Evolutionary conservation across 2,888 invertebrate genomes (phyloP), one percentile per base, ranked within the genome.

Genomic region (Parelbella ahira): DNA sequence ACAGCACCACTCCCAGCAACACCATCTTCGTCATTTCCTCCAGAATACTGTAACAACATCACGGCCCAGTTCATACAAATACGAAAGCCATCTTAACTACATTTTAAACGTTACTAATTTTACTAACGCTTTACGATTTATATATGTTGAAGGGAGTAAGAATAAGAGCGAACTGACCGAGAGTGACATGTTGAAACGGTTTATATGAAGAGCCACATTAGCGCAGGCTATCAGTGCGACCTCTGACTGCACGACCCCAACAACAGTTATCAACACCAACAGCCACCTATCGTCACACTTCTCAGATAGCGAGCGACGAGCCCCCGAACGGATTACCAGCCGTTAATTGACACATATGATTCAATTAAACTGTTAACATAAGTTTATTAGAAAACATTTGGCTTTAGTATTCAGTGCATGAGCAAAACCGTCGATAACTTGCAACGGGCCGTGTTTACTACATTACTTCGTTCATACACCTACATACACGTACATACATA

Each of bases 1-100:
- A 88, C 44, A 88, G 56, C 57, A 87, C 76, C 21, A 88, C 69
- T 37, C 86, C 87, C 41, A 87, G 72, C 45, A 84, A 47, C 44
- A 83, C 66, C 74, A 83, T 73, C 72, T 83, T 88, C 73, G 68
- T 78, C 70, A 86, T 80, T 78, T 88, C 88, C 63, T 88, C 88
- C 56, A 87, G 64, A 63, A 88, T 75, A 61, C 88, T 88, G 73
- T 49, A 86, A 79, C 64, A 73, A 75, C 54, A 48, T 13, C 37
- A n/a, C n/a, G n/a, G n/a, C n/a, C 41, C 9, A 29, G 49, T 25
- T 46, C 15, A 28, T 41, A 38, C 44, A 49, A 39, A 44, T 51
- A 47, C 18, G 8, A 34, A 8, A 30, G 18, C 9, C n/a, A n/a
- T n/a, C n/a, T n/a, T n/a, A n/a, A 5, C 3, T 2, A 11, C 10